Evolutionary conservation across 2,797 vertebrate species (phyloP).

Genomic region (Halcyon leucocephala): DNA sequence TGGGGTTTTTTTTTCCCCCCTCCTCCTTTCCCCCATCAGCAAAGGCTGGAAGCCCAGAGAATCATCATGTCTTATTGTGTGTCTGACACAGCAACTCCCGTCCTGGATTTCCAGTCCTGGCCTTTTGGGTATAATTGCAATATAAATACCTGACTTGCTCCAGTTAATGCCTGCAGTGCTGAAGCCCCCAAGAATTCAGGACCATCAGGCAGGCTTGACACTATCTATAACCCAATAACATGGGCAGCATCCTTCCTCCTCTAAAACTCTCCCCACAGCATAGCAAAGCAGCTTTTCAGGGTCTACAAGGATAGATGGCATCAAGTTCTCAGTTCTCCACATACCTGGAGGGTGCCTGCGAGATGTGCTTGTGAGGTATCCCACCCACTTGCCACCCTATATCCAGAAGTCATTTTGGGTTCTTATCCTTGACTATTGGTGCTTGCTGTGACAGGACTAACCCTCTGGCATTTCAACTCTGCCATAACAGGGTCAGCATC

Average conservation of each 20-base stretch:
- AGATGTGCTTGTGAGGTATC: background rate
- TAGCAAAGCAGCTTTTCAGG: background rate
- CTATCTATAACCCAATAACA: background rate
- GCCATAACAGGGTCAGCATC: background rate
- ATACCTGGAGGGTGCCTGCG: background rate
- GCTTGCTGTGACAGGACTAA: background rate
- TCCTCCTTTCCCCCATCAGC: background rate
- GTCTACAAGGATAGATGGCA: background rate
- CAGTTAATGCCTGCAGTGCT: background rate
- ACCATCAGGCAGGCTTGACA: background rate
- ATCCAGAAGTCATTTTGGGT: background rate
- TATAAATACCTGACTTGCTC: background rate
- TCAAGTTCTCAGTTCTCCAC: background rate
- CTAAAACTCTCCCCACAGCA: background rate
- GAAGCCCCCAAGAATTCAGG: background rate
- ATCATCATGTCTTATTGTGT: rapidly evolving
- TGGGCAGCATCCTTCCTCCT: background rate
- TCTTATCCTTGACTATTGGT: background rate
- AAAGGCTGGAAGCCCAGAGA: background rate
- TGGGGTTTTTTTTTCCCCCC: background rate
- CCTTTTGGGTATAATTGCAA: background rate
- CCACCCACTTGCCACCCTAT: background rate
- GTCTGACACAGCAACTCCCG: background rate
- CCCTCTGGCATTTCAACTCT: background rate
- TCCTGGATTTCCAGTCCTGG: background rate